phyloP scores from a whole-genome alignment of 2,113 vertebrate species.

The Bungarus multicinctus region DNA sequence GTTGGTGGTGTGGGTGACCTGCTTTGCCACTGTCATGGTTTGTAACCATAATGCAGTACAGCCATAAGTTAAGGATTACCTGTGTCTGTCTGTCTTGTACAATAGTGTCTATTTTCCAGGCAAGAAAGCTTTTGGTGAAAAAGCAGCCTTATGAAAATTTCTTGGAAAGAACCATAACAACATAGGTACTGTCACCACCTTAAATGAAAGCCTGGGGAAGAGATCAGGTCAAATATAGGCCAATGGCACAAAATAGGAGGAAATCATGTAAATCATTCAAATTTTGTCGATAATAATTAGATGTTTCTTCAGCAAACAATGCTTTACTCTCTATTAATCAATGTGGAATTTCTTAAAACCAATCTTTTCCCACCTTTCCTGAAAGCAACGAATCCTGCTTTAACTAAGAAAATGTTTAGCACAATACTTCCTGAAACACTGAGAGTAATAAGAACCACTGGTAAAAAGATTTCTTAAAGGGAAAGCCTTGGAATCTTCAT shows the following conservation, averaged over 20 bases:
- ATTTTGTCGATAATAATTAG: background rate
- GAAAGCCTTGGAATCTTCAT: background rate
- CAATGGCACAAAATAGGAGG: background rate
- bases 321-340: background rate
- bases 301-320: background rate
- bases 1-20: background rate
- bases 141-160: background rate
- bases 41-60: no score
- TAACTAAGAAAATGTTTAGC: background rate
- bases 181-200: background rate
- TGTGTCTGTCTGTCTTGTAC: background rate
- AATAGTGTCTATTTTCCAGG: background rate
- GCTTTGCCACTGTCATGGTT: background rate
- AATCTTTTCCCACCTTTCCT: background rate
- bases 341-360: background rate
- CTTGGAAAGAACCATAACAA: background rate
- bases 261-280: background rate
- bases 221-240: background rate
- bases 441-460: background rate
- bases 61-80: no score
- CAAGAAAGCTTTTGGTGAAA: background rate
- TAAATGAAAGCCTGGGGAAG: background rate
- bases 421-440: background rate
- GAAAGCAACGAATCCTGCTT: background rate
- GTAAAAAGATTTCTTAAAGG: background rate